Base-by-base conservation (phyloP, 2,113 vertebrate species). In the Lophochroa leadbeateri region DNA sequence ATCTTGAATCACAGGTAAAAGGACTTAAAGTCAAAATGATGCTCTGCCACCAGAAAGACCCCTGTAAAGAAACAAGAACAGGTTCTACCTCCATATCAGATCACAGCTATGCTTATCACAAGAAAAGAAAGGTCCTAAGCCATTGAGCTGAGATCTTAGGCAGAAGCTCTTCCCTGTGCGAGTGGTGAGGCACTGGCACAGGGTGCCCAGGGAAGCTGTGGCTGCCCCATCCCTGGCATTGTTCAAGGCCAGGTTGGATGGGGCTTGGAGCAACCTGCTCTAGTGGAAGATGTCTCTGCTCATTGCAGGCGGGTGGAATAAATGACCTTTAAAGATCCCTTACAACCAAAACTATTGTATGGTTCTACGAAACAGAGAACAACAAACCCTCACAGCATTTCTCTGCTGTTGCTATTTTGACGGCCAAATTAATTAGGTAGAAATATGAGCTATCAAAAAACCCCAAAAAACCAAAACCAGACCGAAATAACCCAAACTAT, bases 251-350 rank as follows among this genome's bases (percentile, higher is more conserved):
- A 33, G 12, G 20, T 12, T 17, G 21, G 10, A 29, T 2, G 17
- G 33, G 7, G 10, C 11, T 44, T 43, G 63, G 33, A 69, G 24
- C 11, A 76, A 25, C 3, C 25, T 29, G 29, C 7, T 60, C 25
- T 4, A 16, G 4, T 33, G 35, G 70, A 71, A 76, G 17, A 24
- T 18, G 29, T 35, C 14, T 29, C n/a, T 76, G 37, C 14, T 43
- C 2, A 18, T 7, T 47, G 21, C 57, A 43, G 8, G 1, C 7
- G 4, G 1, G 1, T 50, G 17, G 39, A 47, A 44, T 25, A 82
- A 4, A 27, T 31, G 50, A 43, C 2, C 1, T 77, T 67, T 78
- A 72, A 72, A n/a, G 13, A 5, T 44, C 6, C 27, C 11, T 78
- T 72, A 18, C 10, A 72, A 13, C 14, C 4, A 10, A 72, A 72